phyloP scores from a whole-genome alignment of 2,113 vertebrate species.

The Dinomys branickii region DNA sequence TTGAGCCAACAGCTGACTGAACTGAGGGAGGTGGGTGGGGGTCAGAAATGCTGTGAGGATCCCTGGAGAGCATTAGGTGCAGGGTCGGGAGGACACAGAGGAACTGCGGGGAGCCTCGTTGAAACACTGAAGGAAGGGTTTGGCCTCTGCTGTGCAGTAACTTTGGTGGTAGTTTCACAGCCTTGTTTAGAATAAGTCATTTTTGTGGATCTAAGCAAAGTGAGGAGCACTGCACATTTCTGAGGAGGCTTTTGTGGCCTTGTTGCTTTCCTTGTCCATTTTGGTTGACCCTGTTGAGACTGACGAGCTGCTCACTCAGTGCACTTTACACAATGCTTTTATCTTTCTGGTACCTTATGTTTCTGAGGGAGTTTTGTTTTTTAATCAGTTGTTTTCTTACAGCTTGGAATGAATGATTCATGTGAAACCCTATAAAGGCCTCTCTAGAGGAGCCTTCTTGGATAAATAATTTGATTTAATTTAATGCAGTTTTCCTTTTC shows the following conservation, averaged over 20 bases:
- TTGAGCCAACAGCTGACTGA: background rate
- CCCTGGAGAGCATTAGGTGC: background rate
- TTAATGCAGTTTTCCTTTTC: background rate
- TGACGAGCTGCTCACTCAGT: background rate
- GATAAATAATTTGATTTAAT: conserved; percentile 45
- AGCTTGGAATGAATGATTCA: background rate
- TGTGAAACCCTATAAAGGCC: background rate
- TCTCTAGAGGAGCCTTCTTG: background rate
- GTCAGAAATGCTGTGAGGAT: background rate
- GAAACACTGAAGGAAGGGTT: background rate
- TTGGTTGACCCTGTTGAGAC: background rate
- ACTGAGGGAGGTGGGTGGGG: background rate
- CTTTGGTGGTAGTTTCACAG: background rate
- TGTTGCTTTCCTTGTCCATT: background rate
- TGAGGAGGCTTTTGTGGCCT: background rate
- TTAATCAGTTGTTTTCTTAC: background rate
- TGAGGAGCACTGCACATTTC: background rate
- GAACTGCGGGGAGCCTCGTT: background rate
- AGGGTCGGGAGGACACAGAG: background rate
- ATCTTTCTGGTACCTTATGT: background rate
- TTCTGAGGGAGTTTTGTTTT: background rate
- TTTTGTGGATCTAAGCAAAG: background rate
- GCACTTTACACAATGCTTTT: background rate
- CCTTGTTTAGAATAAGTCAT: background rate
- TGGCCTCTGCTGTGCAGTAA: background rate